phyloP scores from a whole-genome alignment of 2,113 vertebrate species.

The Corvus hawaiiensis region DNA sequence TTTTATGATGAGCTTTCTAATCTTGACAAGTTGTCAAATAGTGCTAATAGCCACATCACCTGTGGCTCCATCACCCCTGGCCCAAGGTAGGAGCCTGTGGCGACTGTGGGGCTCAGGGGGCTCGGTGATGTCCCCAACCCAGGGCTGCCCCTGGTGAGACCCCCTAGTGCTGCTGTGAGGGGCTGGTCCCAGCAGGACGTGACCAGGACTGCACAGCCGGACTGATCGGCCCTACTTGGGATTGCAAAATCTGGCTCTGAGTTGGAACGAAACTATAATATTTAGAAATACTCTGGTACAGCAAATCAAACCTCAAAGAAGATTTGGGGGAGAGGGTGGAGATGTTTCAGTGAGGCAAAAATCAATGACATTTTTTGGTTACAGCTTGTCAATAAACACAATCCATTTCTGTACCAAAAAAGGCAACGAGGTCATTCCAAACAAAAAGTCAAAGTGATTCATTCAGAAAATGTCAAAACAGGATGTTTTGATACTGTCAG shows the following conservation, averaged over 20 bases:
- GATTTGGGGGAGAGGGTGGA: background rate
- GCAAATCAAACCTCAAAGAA: background rate
- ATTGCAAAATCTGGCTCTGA: background rate
- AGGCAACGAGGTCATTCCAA: conserved; percentile 1
- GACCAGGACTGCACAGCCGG: background rate
- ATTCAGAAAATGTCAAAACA: conserved; percentile 62
- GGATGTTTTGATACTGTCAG: conserved; percentile 41
- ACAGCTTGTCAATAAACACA: background rate
- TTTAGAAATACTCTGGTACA: background rate
- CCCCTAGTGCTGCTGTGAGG: accelerated
- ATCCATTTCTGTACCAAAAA: background rate
- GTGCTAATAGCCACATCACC: conserved; percentile 41
- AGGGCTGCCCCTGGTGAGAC: background rate
- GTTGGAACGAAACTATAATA: background rate
- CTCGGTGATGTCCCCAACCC: accelerated
- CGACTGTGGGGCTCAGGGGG: accelerated
- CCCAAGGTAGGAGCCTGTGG: background rate
- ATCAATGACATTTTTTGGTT: background rate
- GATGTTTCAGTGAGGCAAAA: background rate
- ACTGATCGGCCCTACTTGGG: accelerated
- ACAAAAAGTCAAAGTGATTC: conserved; percentile 31
- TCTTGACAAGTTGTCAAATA: conserved; percentile 76
- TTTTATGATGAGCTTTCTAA: conserved; percentile 75
- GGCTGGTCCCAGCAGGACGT: background rate
- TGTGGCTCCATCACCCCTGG: accelerated